Percentiles rank a stretch among this genome's conserved stretches.
Evolutionary conservation across 2,113 vertebrate species (phyloP).

Genomic region (Campylomormyrus tamandua): DNA sequence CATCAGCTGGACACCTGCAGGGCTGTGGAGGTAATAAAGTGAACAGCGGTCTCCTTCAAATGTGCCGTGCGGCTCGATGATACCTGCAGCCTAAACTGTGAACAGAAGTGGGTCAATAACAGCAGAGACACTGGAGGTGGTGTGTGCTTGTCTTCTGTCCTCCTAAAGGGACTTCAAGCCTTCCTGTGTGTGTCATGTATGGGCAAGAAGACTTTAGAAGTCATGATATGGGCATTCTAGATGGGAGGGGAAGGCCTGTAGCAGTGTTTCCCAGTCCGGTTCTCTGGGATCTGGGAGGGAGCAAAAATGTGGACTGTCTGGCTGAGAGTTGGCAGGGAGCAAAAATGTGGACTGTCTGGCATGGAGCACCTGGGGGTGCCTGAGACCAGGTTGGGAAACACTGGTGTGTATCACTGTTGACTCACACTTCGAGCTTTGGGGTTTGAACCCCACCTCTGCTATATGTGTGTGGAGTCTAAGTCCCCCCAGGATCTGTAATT

Average conservation of each 20-base stretch:
- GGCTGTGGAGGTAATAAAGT: background rate
- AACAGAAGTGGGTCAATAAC: background rate
- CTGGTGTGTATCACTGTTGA: background rate
- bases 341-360: too few species aligned
- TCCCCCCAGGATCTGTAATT: background rate
- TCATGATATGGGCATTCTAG: background rate
- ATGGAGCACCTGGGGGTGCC: background rate
- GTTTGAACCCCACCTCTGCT: background rate
- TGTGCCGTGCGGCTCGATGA: background rate
- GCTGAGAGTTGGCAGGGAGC: too few species aligned
- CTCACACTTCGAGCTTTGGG: background rate
- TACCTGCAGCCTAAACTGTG: background rate
- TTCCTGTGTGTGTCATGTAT: background rate
- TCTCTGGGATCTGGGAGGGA: background rate
- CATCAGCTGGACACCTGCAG: background rate
- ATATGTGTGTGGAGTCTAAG: background rate
- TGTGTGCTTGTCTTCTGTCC: background rate
- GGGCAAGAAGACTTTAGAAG: background rate
- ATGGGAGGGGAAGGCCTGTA: background rate
- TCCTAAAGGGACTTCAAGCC: background rate
- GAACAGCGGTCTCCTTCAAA: background rate
- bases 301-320: background rate
- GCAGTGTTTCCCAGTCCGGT: background rate
- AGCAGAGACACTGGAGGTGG: background rate
- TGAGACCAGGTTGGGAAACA: background rate